Evolutionary conservation across 2,888 invertebrate genomes (phyloP), one percentile per base, ranked within the genome.

Genomic region (Ennomos erosarius): DNA sequence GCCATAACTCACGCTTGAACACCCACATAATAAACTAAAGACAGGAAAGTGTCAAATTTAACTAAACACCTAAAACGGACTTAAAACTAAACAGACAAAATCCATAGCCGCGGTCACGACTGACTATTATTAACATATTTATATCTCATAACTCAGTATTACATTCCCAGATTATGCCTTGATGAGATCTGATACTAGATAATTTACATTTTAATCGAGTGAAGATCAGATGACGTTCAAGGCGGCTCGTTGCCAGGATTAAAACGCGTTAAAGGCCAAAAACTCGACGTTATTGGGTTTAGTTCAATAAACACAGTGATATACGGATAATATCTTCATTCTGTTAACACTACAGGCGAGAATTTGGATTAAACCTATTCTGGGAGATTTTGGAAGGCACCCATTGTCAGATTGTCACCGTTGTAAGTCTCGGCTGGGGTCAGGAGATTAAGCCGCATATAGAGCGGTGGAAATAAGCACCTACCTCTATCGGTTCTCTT

Each of bases 141-240:
- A 84, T 79, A 46, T 74, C 55, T 71, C 74, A 73, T 86, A 87
- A 85, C 77, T 84, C 78, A 70, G 70, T 76, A 78, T 82, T 81
- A 81, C 79, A 79, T 84, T 77, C 79, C 70, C 73, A 73, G 75
- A 81, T 82, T 81, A 84, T 79, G 70, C 75, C 66, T 65, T 73
- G 82, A 81, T 84, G 84, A 84, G 80, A 79, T 82, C 78, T 72
- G 72, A 81, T 84, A 78, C 75, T 47, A 74, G 69, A 62, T 63
- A 67, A 87, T 88, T 88, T 79, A 84, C 86, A 88, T 87, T 75
- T 79, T 82, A 81, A 87, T 85, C 71, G 75, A 63, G 69, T 64
- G 68, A 75, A 73, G 81, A 78, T 80, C 71, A 65, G 68, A 71
- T 81, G 76, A 82, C 60, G 55, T 60, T 59, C 13, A 43, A 39